Percentiles rank a stretch among this genome's conserved stretches.
These are phyloP conservation scores for Araneus ventricosus DNA, from an alignment of 1,140 invertebrate genomes.

Conservation along the genomic window DNA sequence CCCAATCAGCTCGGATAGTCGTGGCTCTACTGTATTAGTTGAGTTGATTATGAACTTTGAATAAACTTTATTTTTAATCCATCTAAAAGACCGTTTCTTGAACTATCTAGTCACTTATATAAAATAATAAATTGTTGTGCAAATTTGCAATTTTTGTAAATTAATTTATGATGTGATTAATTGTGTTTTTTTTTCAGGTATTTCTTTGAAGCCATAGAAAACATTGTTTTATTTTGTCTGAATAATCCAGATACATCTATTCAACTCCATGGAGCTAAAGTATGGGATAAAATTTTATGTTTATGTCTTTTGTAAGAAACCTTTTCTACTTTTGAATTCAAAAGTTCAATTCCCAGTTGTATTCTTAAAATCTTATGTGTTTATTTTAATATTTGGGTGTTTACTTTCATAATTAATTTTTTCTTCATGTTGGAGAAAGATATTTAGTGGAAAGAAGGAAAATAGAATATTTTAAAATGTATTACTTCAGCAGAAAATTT, in stretches of 20 bases:
- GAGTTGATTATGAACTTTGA: no score
- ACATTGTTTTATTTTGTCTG: constrained; percentile 78
- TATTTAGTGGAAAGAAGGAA: no score
- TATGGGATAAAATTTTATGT: constrained; percentile 75
- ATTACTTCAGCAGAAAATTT: no score
- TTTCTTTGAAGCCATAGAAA: constrained; percentile 78
- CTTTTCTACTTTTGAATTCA: background rate
- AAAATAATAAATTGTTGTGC: background rate
- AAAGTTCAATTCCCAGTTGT: background rate
- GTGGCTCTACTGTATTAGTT: no score
- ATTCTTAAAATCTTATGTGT: background rate
- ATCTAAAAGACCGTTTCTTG: no score
- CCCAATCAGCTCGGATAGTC: no score
- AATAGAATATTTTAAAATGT: no score
- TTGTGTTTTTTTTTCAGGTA: constrained; percentile 76
- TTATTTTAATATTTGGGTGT: background rate
- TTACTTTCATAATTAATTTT: no score
- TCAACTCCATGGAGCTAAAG: constrained; percentile 81
- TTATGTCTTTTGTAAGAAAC: background rate
- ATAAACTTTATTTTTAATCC: no score
- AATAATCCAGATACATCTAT: constrained; percentile 79
- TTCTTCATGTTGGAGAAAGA: no score
- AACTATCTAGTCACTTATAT: no score
- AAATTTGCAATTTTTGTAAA: background rate
- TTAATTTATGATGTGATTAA: background rate